Evolutionary conservation across 2,888 invertebrate species (phyloP).

Genomic region (Microctonus aethiopoides): DNA sequence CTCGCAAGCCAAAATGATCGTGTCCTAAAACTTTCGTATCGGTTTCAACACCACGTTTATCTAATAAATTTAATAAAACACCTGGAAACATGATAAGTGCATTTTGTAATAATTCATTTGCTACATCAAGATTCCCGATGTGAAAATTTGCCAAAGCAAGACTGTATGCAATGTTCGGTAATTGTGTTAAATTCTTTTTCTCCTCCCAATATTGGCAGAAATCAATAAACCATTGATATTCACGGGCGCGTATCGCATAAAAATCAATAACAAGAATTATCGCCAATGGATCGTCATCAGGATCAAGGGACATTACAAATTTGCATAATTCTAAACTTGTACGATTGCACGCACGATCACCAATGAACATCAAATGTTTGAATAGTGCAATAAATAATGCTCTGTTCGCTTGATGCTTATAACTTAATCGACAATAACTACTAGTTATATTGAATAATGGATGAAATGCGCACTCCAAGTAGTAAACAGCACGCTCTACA

Average conservation of each 20-base stretch:
- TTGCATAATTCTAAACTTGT: constrained; percentile 91
- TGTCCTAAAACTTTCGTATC: constrained; percentile 69
- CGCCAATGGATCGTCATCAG: constrained; percentile 81
- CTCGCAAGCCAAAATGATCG: constrained; percentile 69
- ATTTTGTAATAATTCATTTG: constrained; percentile 78
- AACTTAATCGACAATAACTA: constrained; percentile 81
- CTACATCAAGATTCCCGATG: constrained; percentile 61
- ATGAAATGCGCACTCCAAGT: constrained; percentile 83
- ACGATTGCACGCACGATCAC: constrained; percentile 82
- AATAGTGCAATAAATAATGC: constrained; percentile 84
- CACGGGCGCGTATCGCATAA: constrained; percentile 80
- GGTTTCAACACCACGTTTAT: constrained; percentile 80
- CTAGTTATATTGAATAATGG: constrained; percentile 81
- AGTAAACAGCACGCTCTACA: constrained; percentile 81
- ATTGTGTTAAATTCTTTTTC: constrained; percentile 77
- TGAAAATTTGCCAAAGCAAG: constrained; percentile 80
- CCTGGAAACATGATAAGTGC: constrained; percentile 87
- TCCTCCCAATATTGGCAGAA: constrained; percentile 72
- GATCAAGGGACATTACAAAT: constrained; percentile 81
- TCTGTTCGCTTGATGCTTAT: constrained; percentile 84
- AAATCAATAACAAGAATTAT: constrained; percentile 83
- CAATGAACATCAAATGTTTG: constrained; percentile 82
- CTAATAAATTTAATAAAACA: constrained; percentile 77
- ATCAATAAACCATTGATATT: constrained; percentile 78
- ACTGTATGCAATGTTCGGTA: constrained; percentile 91